Evolutionary conservation across 23 tunicate species (phyloP), one percentile per base, ranked within the genome.

Genomic region (Ascidia mentula): DNA sequence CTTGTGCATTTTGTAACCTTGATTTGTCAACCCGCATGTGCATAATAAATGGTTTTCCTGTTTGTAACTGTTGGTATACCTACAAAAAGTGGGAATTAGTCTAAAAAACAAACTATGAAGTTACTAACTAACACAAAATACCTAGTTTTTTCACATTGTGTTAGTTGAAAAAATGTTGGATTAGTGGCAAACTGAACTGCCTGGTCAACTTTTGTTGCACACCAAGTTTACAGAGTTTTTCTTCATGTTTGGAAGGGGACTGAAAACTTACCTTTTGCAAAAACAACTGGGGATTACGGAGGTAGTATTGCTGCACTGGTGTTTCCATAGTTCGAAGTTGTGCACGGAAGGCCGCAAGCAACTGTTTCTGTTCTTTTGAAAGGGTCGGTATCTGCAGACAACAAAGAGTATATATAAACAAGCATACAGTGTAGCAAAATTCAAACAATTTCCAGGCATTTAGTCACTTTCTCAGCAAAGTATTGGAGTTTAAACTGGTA

Each of bases 321-420:
- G 75, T 77, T 20, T 90, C 91, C 97, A 92, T 87, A 22, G 92
- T 32, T 40, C 80, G 84, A 36, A 92, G 80, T 40, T 92, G 97
- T 22, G 97, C 97, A 31, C 87, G 83, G 79, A 92, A 92, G 26
- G 86, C 97, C n/a, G 87, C 59, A 34, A 84, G 77, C 53, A 92
- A 74, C 69, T 92, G 97, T 69, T 79, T 90, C 36, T 92, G 97
- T 46, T 92, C 92, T 77, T 45, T 86, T 59, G 90, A 35, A 32
- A 86, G 74, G 32, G 82, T 35, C 22, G 82, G 53, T 32, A 53
- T 36, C 73, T 79, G 38, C 17, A 18, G 18, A 45, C 17, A 45
- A 45, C 60, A 45, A 15, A 45, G 17, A 45, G 18, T 15, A 15
- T 45, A 17, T 18, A 45, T 45, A 17, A 45, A 17, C n/a, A n/a